phyloP scores from a whole-genome alignment of 30 jellyfish, hydroid and myxozoan species.

The Aurelia aurita complex sp. Pacific region DNA sequence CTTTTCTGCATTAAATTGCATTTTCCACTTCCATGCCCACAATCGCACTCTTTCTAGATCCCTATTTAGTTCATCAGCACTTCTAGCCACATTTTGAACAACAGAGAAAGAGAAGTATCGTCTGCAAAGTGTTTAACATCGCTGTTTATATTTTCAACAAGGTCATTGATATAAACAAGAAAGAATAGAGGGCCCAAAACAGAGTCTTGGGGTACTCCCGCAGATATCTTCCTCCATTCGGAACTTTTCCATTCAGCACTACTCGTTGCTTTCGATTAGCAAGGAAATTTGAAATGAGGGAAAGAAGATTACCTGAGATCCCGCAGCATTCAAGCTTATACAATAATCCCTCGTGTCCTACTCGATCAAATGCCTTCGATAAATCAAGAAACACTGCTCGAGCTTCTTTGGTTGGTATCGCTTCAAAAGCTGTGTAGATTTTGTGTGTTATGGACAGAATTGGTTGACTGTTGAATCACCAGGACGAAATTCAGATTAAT shows the following conservation, averaged over 20 bases:
- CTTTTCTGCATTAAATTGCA: too few relatives aligned
- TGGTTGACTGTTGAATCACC: too few relatives aligned
- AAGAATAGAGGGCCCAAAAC: neutral
- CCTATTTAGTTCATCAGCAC: neutral
- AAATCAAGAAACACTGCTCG: too few relatives aligned
- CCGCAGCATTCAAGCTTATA: neutral
- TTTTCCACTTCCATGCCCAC: too few relatives aligned
- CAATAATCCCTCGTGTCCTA: too few relatives aligned
- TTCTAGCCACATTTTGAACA: neutral
- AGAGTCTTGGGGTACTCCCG: slow-evolving; percentile 40
- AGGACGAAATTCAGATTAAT: too few relatives aligned
- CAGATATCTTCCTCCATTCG: slow-evolving; percentile 24
- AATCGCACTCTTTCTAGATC: neutral
- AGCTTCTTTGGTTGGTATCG: too few relatives aligned
- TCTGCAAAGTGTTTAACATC: slow-evolving; percentile 11
- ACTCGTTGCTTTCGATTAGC: neutral
- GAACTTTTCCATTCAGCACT: slow-evolving; percentile 14
- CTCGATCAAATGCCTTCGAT: too few relatives aligned
- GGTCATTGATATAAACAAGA: slow-evolving; percentile 4
- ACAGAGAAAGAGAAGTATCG: slow-evolving; percentile 1
- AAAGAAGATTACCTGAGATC: neutral
- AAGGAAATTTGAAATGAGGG: neutral
- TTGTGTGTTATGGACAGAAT: too few relatives aligned
- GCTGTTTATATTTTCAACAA: neutral
- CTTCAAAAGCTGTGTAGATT: too few relatives aligned